phyloP scores from a whole-genome alignment of 2,113 vertebrate genomes.

The Sander vitreus region DNA sequence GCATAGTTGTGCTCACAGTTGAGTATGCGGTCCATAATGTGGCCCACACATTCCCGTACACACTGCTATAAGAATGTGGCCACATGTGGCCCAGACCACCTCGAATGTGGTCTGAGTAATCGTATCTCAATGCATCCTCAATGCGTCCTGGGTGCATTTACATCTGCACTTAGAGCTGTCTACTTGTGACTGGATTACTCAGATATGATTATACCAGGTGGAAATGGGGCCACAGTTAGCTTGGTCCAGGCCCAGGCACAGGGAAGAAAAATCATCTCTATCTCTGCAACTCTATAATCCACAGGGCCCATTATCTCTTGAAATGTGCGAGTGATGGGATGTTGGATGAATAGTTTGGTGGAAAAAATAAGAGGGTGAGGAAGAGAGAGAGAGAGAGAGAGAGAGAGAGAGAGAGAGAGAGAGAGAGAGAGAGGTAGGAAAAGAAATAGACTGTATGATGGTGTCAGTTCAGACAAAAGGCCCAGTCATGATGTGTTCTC shows the following conservation, averaged over 20 bases:
- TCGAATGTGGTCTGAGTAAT: too few species aligned
- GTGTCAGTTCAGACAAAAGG: constrained; percentile 75
- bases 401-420: neutral
- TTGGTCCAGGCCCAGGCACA: constrained; percentile 11
- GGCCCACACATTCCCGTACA: too few species aligned
- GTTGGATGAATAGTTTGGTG: constrained; percentile 44
- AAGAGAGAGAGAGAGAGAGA: constrained; percentile 11
- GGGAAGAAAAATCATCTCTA: constrained; percentile 11
- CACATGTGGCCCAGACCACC: too few species aligned
- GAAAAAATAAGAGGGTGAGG: constrained; percentile 27
- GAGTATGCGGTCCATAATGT: too few species aligned
- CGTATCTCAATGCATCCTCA: too few species aligned
- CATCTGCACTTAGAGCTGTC: too few species aligned
- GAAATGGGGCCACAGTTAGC: neutral
- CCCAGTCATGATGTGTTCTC: constrained; percentile 70
- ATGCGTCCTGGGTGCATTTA: too few species aligned
- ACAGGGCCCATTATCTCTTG: constrained; percentile 60
- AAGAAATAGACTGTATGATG: constrained; percentile 61
- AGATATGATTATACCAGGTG: too few species aligned
- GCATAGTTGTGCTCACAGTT: too few species aligned
- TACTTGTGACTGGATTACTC: too few species aligned
- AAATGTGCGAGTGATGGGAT: constrained; percentile 57
- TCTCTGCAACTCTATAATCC: constrained; percentile 54
- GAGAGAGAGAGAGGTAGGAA: constrained; percentile 23
- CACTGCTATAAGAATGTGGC: too few species aligned